Percentiles rank a stretch among this genome's conserved stretches.
These are phyloP conservation scores for Leptosomus discolor DNA, from an alignment of 2,113 vertebrate species.

Conservation along the genomic window DNA sequence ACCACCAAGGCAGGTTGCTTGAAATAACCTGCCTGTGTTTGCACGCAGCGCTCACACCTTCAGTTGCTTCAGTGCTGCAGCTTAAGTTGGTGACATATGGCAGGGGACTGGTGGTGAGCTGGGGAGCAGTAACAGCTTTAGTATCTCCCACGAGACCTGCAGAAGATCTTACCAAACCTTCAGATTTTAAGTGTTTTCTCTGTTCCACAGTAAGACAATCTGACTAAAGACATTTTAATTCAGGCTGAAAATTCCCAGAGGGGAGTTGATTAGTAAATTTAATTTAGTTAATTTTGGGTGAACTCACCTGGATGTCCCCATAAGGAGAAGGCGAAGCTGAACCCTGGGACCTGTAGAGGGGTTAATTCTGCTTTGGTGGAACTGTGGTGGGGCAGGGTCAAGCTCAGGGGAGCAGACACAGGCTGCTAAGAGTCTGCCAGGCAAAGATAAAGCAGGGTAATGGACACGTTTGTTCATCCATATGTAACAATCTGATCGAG, in stretches of 20 bases:
- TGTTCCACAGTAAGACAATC: neutral
- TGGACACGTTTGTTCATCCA: neutral
- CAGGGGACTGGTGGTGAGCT: neutral
- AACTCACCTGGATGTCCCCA: neutral
- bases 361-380: neutral
- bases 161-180: neutral
- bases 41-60: neutral
- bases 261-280: neutral
- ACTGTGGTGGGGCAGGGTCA: neutral
- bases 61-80: neutral
- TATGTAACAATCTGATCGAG: neutral
- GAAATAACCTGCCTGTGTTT: neutral
- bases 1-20: neutral
- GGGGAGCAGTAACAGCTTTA: neutral
- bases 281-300: neutral
- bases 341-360: neutral
- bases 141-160: neutral
- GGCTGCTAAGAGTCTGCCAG: neutral
- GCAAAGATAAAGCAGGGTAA: neutral
- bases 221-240: neutral
- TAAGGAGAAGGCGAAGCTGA: neutral
- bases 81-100: neutral
- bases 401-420: neutral
- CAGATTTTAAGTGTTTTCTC: neutral
- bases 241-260: neutral